Evolutionary conservation across 2,113 vertebrate species (phyloP).

Genomic region (Thymallus thymallus): DNA sequence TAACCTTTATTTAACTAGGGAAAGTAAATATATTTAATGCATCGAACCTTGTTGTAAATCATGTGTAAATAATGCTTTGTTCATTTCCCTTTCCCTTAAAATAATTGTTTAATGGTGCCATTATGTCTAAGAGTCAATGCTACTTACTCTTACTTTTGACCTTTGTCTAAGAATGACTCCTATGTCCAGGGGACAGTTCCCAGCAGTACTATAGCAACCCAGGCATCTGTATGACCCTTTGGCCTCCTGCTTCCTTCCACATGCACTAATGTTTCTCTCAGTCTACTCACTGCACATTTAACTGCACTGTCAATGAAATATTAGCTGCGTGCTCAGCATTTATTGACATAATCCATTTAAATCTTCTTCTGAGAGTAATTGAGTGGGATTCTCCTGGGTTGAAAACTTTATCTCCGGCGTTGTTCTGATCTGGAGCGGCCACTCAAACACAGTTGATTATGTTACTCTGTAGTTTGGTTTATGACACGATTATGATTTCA

Average conservation of each 20-base stretch:
- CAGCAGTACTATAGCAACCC: not conserved
- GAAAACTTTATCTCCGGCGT: not conserved
- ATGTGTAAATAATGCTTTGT: not conserved
- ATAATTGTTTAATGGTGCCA: not conserved
- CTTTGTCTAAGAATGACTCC: not conserved
- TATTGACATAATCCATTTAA: slow-evolving; percentile 59
- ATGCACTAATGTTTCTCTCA: slow-evolving; percentile 3
- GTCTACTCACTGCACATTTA: slow-evolving; percentile 36
- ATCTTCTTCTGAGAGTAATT: slow-evolving; percentile 55
- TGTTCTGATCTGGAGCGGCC: not conserved
- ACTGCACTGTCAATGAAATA: slow-evolving; percentile 57
- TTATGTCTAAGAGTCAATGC: not conserved
- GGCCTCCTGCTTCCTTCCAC: not conserved
- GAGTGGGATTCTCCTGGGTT: slow-evolving; percentile 26
- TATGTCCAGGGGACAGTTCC: not conserved
- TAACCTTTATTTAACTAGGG: too few relatives aligned
- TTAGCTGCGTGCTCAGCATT: slow-evolving; percentile 58
- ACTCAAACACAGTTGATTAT: not conserved
- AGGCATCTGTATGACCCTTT: not conserved
- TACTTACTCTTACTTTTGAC: too few relatives aligned
- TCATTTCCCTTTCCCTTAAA: not conserved
- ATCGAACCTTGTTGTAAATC: not conserved
- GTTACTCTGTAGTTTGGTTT: not conserved
- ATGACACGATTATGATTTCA: not conserved
- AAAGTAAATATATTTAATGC: too few relatives aligned